Evolutionary conservation across 2,888 invertebrate species (phyloP).

Genomic region (Epinotia brunnichana): DNA sequence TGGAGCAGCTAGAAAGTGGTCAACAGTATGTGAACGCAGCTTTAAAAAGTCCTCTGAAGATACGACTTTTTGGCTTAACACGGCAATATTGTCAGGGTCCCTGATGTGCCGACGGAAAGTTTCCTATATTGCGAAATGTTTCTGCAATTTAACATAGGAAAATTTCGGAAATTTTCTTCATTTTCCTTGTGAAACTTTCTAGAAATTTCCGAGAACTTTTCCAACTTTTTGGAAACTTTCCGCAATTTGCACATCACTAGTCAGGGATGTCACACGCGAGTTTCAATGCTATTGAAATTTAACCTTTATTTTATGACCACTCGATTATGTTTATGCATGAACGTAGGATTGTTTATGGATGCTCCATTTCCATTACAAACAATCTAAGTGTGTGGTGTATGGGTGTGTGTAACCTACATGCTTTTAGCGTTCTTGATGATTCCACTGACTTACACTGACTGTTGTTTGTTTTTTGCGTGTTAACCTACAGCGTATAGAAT

Average conservation of each 20-base stretch:
- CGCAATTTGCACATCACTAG: no score
- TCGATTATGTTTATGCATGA: neutral
- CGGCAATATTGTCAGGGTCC: neutral
- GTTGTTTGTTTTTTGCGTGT: slow-evolving; percentile 20
- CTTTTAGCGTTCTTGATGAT: slow-evolving; percentile 5
- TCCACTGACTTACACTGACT: slow-evolving; percentile 7
- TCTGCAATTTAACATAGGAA: no score
- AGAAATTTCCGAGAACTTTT: no score
- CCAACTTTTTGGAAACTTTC: no score
- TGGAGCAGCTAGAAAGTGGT: slow-evolving; percentile 1
- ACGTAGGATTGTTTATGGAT: slow-evolving; percentile 5
- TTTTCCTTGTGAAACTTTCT: no score
- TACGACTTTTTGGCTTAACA: neutral
- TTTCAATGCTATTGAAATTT: slow-evolving; percentile 3
- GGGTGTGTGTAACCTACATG: neutral
- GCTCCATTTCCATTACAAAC: slow-evolving; percentile 3
- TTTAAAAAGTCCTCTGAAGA: no score
- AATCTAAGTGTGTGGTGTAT: neutral
- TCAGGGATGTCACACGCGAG: slow-evolving; percentile 20
- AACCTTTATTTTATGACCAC: slow-evolving; percentile 7
- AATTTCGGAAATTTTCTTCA: no score
- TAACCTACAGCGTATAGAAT: slow-evolving; percentile 16
- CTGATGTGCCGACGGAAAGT: no score
- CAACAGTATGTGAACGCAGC: neutral
- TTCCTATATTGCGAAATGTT: no score